Conservation (phyloP, 2,113 vertebrate species). For the Limanda limanda region DNA sequence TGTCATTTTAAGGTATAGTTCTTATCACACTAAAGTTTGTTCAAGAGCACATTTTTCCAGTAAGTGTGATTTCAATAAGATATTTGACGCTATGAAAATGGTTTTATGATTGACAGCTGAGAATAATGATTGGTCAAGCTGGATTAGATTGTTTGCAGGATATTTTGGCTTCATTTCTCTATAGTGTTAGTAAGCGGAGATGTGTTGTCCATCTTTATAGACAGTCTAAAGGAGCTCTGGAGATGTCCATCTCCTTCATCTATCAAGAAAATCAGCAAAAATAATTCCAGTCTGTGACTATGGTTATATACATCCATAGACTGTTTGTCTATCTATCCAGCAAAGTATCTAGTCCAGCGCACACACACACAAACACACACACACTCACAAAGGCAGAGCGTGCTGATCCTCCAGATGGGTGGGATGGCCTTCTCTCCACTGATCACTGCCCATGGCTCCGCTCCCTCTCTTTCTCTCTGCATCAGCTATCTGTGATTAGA, state of each 20-base stretch:
- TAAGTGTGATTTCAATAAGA: no score
- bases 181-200: no score
- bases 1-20: no score
- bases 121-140: no score
- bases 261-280: neutral
- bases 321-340: neutral
- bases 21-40: no score
- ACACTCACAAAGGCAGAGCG: slow-evolving; percentile 40
- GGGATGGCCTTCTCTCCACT: slow-evolving; percentile 65
- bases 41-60: no score
- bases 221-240: neutral
- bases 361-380: slow-evolving; percentile 26
- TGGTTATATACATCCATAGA: slow-evolving; percentile 1
- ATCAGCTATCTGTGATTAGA: slow-evolving; percentile 77
- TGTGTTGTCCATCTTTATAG: no score
- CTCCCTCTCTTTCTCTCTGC: slow-evolving; percentile 53
- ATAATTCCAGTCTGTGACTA: neutral
- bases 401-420: slow-evolving; percentile 74
- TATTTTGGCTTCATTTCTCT: no score
- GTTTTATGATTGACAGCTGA: no score
- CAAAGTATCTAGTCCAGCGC: slow-evolving; percentile 10
- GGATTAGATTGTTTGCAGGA: no score
- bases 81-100: no score
- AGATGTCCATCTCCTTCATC: neutral
- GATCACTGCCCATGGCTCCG: slow-evolving; percentile 65